Base-by-base conservation (phyloP, 1,140 invertebrate species). In the Rhynchophorus ferrugineus region DNA sequence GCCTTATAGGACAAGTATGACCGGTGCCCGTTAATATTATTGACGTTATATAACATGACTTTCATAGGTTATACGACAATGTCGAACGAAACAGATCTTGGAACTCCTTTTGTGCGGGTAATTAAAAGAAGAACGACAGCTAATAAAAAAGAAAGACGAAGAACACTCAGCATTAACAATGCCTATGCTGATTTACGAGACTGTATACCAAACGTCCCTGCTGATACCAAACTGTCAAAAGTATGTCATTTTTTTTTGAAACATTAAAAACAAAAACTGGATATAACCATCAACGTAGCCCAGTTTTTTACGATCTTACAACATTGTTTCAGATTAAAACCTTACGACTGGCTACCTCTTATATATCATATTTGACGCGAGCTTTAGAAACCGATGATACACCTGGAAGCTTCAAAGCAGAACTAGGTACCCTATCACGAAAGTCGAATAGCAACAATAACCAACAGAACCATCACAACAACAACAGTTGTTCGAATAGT, bases 161-260 rank as follows among this genome's bases (percentile, higher is more conserved):
- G 92, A 47, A 98, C 94, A 0, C 87, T 91, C 69, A 93, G 87
- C 57, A 95, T 98, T 57, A 98, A 98, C 72, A 92, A 86, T 51
- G 94, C 93, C 0, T 98, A 96, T 65, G 84, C 90, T 0, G 85
- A 91, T 64, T 74, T 97, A 0, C 71, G 94, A 2, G 91, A 94
- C 49, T 90, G 91, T 68, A 97, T 98, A 61, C 95, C 95, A 0
- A 95, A 96, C 64, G 92, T 97, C 3, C 93, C 93, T 0, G 82
- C 87, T 0, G 94, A 97, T 66, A 97, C 93, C 0, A 97, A 97
- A 72, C 70, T 95, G 38, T 91, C 88, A 6, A 93, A 94, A 71
- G 79, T 81, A 67, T 71, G 44, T 21, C 13, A 29, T 36, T 1
- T 29, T 46, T 42, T 3, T 2, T 2, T 37, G 5, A 13, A 5